Percentiles rank a stretch among this genome's conserved stretches.
Conservation (phyloP, 2,797 vertebrate genomes). For the Arremon aurantiirostris region DNA sequence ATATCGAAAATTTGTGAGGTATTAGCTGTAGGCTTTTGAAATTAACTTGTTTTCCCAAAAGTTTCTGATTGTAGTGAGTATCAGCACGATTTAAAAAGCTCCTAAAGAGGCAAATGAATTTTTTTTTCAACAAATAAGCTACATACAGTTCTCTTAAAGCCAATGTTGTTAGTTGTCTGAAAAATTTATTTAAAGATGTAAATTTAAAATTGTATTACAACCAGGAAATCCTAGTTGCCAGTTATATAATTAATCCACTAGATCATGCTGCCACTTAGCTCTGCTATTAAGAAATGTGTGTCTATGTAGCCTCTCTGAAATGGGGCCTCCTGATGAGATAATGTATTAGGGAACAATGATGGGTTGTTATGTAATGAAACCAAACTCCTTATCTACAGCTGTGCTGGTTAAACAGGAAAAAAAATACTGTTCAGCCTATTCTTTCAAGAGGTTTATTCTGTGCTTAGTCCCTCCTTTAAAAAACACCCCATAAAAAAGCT, state of each 20-base stretch:
- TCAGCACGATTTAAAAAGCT: background rate
- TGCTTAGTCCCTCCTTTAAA: background rate
- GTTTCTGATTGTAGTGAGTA: background rate
- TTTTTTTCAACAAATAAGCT: background rate
- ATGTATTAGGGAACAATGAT: conserved; percentile 21
- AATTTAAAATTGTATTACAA: background rate
- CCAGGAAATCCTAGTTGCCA: background rate
- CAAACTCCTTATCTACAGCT: background rate
- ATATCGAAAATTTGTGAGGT: background rate
- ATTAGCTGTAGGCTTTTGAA: background rate
- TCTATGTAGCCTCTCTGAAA: conserved; percentile 1
- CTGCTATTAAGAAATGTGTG: conserved; percentile 7
- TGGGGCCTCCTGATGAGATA: conserved; percentile 47
- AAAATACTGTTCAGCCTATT: background rate
- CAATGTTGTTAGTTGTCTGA: background rate
- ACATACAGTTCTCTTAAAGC: background rate
- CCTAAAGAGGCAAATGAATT: background rate
- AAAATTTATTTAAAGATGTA: background rate
- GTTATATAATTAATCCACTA: conserved; percentile 53
- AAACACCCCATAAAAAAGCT: background rate
- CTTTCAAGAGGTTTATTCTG: background rate
- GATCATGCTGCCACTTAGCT: conserved; percentile 14
- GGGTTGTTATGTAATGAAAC: conserved; percentile 26
- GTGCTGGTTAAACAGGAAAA: conserved; percentile 26
- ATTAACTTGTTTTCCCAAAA: background rate